A percentile compares a stretch with the other conserved stretches of the same genome.
Conservation (phyloP, 2,888 invertebrate genomes). For the Lampropteryx suffumata region DNA sequence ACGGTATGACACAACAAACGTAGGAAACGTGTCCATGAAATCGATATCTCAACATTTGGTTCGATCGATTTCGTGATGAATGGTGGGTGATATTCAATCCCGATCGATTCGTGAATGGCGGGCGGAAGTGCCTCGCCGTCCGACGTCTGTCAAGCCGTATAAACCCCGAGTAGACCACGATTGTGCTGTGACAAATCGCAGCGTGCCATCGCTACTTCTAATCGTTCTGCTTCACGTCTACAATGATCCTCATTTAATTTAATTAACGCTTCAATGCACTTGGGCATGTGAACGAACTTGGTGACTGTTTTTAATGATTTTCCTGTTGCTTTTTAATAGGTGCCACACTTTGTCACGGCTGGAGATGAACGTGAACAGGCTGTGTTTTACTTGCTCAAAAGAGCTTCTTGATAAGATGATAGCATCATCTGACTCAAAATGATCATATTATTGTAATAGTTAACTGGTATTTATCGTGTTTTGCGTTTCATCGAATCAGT, state of each 20-base stretch:
- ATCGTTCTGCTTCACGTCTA: slow-evolving; percentile 61
- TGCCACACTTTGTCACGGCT: slow-evolving; percentile 38
- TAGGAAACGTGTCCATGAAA: slow-evolving; percentile 61
- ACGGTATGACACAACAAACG: slow-evolving; percentile 50
- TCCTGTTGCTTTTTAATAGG: slow-evolving; percentile 36
- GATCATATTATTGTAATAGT: no score
- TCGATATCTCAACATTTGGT: slow-evolving; percentile 72
- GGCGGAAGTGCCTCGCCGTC: slow-evolving; percentile 58
- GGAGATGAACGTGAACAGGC: slow-evolving; percentile 29
- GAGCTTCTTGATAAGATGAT: no score
- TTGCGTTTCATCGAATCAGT: no score
- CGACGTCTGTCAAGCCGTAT: slow-evolving; percentile 30
- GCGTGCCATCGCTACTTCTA: slow-evolving; percentile 63
- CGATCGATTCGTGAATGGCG: slow-evolving; percentile 72
- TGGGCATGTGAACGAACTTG: slow-evolving; percentile 53
- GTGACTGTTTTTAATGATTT: slow-evolving; percentile 38
- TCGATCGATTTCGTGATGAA: slow-evolving; percentile 75
- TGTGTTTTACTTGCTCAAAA: slow-evolving; percentile 23
- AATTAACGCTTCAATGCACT: slow-evolving; percentile 70
- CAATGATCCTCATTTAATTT: slow-evolving; percentile 71
- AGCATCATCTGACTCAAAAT: no score
- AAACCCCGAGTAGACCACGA: slow-evolving; percentile 47
- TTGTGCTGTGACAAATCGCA: slow-evolving; percentile 72
- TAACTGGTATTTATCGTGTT: no score
- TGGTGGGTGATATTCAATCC: slow-evolving; percentile 66